Base-by-base conservation (phyloP, 2,797 vertebrate species). In the Eleutherodactylus coqui region DNA sequence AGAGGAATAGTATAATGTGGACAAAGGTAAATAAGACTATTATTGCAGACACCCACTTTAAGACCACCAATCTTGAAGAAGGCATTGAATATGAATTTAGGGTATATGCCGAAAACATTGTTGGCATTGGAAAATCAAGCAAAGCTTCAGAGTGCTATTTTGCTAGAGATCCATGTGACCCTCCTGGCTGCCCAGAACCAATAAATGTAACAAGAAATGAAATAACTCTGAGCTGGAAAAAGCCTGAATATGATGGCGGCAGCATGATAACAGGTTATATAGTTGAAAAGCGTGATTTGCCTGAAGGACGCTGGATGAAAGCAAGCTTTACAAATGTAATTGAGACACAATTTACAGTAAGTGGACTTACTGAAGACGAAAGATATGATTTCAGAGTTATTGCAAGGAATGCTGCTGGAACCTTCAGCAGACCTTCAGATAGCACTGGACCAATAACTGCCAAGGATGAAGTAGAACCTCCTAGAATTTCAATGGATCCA, bases 1-100 rank as follows among this genome's bases (percentile, higher is more conserved):
- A 99, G 92, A 97, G 97, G 91, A 99, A 99, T 88, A 99, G 98
- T 85, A 99, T 99, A 91, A 93, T 99, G 17, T 99, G 98, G 98
- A 92, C 96, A 89, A 99, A 98, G 92, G 94, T 99, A 81, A 99
- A 97, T 92, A 99, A 99, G 91, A 96, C 94, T 77, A 93, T 99
- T 86, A 97, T 99, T 92, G 95, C 96, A 45, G 97, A 97, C 45
- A 96, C 97, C 21, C 93, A 49, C 82, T 98, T 97, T 90, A 99
- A 98, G 93, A 97, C 95, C 85, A 87, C 95, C 82, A 97, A 97
- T 60, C 95, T 99, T 83, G 98, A 99, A 90, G 98, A 99, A 92
- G 96, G 96, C 89, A 92, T 98, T 86, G 98, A 99, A 91, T 99
- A 99, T 90, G 98, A 99, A 91, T 99, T 98, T 89, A 95, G 96